A percentile compares a stretch with the other conserved stretches of the same genome.
Conservation (phyloP, 2,113 vertebrate genomes). For the Myotis yumanensis region DNA sequence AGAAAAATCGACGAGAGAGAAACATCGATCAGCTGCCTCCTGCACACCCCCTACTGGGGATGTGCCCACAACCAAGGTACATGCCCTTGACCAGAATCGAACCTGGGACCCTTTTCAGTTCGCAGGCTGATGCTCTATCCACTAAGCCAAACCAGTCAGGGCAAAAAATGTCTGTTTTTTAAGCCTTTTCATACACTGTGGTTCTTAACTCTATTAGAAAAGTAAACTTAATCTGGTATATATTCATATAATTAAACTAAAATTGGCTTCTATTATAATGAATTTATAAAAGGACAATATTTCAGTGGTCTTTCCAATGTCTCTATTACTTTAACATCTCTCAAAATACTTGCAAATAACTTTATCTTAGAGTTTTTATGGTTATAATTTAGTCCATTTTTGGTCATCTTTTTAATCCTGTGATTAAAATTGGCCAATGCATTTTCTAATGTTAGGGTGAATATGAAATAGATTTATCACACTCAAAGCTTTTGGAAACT, state of each 20-base stretch:
- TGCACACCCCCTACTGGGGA: too few relatives aligned
- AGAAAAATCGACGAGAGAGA: too few relatives aligned
- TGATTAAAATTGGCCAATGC: background rate
- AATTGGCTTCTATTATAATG: background rate
- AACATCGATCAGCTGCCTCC: too few relatives aligned
- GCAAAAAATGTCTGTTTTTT: background rate
- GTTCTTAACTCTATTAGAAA: background rate
- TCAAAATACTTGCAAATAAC: background rate
- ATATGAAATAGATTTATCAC: background rate
- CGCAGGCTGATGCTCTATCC: too few relatives aligned
- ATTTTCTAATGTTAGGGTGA: background rate
- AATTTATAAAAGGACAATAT: background rate
- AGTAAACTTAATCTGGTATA: background rate
- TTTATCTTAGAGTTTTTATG: background rate
- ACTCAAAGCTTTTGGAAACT: background rate
- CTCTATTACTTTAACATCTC: background rate
- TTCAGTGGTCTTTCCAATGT: background rate
- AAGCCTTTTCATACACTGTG: background rate
- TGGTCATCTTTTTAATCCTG: background rate
- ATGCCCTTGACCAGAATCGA: too few relatives aligned
- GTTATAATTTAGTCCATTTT: background rate
- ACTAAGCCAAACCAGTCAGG: too few relatives aligned
- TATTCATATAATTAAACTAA: background rate
- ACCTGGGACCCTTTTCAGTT: too few relatives aligned
- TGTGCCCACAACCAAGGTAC: too few relatives aligned